A percentile compares a stretch with the other conserved stretches of the same genome.
phyloP scores from a whole-genome alignment of 2,113 vertebrate genomes.

The Leucosticte australis region DNA sequence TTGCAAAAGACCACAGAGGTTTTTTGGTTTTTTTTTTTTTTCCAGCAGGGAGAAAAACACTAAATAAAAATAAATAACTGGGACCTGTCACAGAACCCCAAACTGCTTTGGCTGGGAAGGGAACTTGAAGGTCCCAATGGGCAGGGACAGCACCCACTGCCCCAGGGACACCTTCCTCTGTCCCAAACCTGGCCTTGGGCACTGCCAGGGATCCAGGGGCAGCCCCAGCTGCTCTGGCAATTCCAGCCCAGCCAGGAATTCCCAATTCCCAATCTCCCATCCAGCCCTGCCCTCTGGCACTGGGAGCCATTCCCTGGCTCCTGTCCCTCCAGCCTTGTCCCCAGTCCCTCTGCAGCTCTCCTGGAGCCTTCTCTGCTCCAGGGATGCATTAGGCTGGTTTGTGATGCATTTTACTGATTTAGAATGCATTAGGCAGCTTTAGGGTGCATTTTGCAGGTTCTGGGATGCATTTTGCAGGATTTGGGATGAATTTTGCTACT shows the following conservation, averaged over 20 bases:
- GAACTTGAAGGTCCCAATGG: background rate
- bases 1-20: background rate
- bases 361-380: too few relatives aligned
- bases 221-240: too few relatives aligned
- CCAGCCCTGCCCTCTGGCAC: too few relatives aligned
- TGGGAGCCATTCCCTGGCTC: background rate
- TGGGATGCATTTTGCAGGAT: background rate
- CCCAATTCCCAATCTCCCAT: too few relatives aligned
- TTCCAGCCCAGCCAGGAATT: too few relatives aligned
- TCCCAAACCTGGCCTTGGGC: too few relatives aligned
- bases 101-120: background rate
- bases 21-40: background rate
- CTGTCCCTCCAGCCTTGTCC: background rate
- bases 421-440: background rate
- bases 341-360: background rate
- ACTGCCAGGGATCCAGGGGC: too few relatives aligned
- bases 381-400: background rate
- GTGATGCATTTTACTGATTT: background rate
- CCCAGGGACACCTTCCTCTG: background rate
- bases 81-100: background rate
- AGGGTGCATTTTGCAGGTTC: background rate
- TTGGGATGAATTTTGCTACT: background rate
- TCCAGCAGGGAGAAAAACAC: background rate
- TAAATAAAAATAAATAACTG: background rate
- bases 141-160: background rate